These are phyloP conservation scores for Byasa hedistus DNA, from an alignment of 2,888 invertebrate species.

Conservation along the genomic window DNA sequence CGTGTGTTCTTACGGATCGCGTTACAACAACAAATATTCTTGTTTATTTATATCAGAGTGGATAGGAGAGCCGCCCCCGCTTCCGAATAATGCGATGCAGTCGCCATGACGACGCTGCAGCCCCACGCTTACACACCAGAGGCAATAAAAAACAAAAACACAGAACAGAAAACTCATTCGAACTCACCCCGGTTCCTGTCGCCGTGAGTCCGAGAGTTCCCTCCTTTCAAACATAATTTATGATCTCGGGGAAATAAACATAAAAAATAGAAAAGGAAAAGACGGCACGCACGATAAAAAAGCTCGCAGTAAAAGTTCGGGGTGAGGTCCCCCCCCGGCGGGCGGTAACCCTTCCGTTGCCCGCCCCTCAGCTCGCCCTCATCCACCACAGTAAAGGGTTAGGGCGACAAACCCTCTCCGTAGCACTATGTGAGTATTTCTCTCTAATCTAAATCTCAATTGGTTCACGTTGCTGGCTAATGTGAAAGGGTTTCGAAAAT, in stretches of 20 bases:
- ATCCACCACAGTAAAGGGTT: conserved; percentile 71
- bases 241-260: conserved; percentile 81
- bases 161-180: conserved; percentile 71
- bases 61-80: conserved; percentile 43
- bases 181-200: conserved; percentile 76
- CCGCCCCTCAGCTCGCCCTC: conserved; percentile 60
- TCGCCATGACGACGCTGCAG: conserved; percentile 71
- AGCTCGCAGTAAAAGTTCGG: conserved; percentile 75
- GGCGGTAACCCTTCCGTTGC: conserved; percentile 77
- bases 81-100: conserved; percentile 68
- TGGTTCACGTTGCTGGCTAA: conserved; percentile 4
- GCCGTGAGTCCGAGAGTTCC: conserved; percentile 77
- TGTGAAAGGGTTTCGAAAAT: conserved; percentile 14
- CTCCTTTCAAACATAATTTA: conserved; percentile 81
- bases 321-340: conserved; percentile 56
- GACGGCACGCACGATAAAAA: conserved; percentile 80
- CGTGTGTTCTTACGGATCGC: conserved; percentile 69
- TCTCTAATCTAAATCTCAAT: conserved; percentile 30
- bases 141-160: conserved; percentile 72
- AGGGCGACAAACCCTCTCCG: conserved; percentile 66
- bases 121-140: conserved; percentile 65
- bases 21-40: conserved; percentile 73
- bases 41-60: conserved; percentile 56
- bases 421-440: conserved; percentile 42
- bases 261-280: conserved; percentile 81